These are phyloP conservation scores for Sebastes diaconus DNA, from an alignment of 2,797 vertebrate genomes.

Conservation along the genomic window DNA sequence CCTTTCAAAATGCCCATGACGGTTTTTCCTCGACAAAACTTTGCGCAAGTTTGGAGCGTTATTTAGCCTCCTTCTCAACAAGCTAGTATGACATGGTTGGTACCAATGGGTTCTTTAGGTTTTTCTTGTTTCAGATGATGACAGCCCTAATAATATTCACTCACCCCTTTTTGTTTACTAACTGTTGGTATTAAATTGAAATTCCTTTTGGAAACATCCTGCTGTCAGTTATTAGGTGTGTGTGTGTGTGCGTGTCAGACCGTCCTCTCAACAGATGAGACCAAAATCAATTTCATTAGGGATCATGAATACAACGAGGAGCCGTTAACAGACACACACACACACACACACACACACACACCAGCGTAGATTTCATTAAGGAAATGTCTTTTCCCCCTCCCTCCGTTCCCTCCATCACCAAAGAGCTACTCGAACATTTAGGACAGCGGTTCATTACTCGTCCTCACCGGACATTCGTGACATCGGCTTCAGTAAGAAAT, in stretches of 20 bases:
- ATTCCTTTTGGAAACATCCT: neutral
- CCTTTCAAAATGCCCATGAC: too few species aligned
- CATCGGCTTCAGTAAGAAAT: constrained; percentile 50
- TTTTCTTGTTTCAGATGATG: too few species aligned
- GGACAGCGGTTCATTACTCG: constrained; percentile 50
- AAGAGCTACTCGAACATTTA: constrained; percentile 55
- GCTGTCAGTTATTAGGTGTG: constrained; percentile 3
- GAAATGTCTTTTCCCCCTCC: constrained; percentile 28
- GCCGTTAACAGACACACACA: constrained; percentile 26
- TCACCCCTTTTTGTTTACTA: neutral
- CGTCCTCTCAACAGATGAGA: constrained; percentile 66
- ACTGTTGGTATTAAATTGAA: constrained; percentile 2
- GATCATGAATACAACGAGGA: constrained; percentile 59
- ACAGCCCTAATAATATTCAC: neutral
- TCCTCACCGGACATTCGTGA: constrained; percentile 43
- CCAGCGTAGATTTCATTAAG: constrained; percentile 62
- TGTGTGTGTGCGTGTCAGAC: neutral
- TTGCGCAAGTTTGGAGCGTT: too few species aligned
- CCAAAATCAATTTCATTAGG: constrained; percentile 75
- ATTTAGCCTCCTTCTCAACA: too few species aligned
- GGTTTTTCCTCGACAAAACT: too few species aligned
- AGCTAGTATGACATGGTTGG: too few species aligned
- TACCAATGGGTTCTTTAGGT: too few species aligned
- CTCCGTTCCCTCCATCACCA: constrained; percentile 46
- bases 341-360: constrained; percentile 13